phyloP scores from a whole-genome alignment of 2,888 invertebrate species.

The Philaethria dido region DNA sequence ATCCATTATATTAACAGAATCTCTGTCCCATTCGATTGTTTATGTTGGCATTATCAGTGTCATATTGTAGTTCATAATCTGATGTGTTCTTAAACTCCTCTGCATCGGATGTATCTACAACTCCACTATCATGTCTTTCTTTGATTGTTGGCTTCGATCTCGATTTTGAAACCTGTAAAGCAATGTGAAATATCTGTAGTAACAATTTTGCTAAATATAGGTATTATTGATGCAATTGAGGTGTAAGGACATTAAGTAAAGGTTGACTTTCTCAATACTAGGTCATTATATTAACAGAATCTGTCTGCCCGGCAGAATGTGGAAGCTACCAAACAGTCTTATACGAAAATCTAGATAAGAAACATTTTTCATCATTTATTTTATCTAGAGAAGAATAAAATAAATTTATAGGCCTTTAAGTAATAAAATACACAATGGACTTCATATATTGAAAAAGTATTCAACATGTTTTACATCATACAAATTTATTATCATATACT shows the following conservation, averaged over 20 bases:
- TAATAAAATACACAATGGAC: not conserved
- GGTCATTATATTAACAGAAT: too few species aligned
- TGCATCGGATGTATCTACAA: constrained; percentile 78
- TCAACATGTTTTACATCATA: not conserved
- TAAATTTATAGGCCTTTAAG: too few species aligned
- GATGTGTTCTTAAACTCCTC: constrained; percentile 65
- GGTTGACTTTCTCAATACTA: too few species aligned
- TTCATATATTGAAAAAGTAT: not conserved
- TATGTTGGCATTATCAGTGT: constrained; percentile 47
- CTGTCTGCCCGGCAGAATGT: too few species aligned
- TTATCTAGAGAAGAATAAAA: too few species aligned
- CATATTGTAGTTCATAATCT: constrained; percentile 41
- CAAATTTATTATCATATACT: not conserved
- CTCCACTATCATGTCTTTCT: constrained; percentile 74
- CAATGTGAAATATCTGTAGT: not conserved
- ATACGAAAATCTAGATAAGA: too few species aligned
- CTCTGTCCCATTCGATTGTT: constrained; percentile 42
- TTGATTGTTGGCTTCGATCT: constrained; percentile 67
- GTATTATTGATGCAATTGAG: not conserved
- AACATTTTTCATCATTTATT: too few species aligned
- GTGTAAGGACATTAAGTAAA: too few species aligned
- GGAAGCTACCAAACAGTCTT: too few species aligned
- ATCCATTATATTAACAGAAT: constrained; percentile 55
- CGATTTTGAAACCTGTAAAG: constrained; percentile 61
- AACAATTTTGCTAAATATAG: not conserved